Evolutionary conservation across 30 jellyfish, hydroid and myxozoan genomes (phyloP), one percentile per base, ranked within the genome.

Genomic region (Hydractinia symbiolongicarpus): DNA sequence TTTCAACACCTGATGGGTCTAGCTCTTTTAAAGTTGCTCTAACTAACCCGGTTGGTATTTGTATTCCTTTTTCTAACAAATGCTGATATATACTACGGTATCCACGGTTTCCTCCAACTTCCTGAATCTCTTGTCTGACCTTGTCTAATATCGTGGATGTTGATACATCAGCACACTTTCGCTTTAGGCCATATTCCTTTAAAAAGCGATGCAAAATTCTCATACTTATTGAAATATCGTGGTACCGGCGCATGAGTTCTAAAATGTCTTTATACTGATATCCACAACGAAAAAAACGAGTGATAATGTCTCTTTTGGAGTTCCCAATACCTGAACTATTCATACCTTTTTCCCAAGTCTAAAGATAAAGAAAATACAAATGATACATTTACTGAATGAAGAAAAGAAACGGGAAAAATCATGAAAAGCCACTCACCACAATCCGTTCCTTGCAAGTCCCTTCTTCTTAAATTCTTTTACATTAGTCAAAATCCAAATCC

Each of bases 1-100:
- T 51, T 77, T 8, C 19, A 6, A 82, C 58, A 5, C 93, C 93
- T 76, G 64, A 83, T 7, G 93, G 88, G 82, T 84, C 88, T 44
- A 84, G 21, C 67, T 84, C 93, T 67, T 66, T 76, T 54, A 75
- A 58, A 9, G 21, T 15, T 16, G 49, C 40, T 30, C 81, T 53
- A 6, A 82, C 90, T 60, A 67, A 21, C 44, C 55, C 85, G 15
- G 79, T 50, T 53, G 49, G 74, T 4, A 72, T 85, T 53, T 16
- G 54, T 15, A 82, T 6, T 13, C 85, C 86, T 49, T 19, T 51
- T n/a, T 70, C 54, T 30, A 17, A 54, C 30, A 82, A 52, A 13
- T 9, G 55, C 16, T 69, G 90, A 11, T 51, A 51, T 67, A 82
- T 67, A 19, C 30, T 20, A 15, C 90, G 54, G 79, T 82, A 82